Percentiles rank a stretch among this genome's conserved stretches.
phyloP scores from a whole-genome alignment of 2,797 vertebrate genomes.

The Antennarius maculatus region DNA sequence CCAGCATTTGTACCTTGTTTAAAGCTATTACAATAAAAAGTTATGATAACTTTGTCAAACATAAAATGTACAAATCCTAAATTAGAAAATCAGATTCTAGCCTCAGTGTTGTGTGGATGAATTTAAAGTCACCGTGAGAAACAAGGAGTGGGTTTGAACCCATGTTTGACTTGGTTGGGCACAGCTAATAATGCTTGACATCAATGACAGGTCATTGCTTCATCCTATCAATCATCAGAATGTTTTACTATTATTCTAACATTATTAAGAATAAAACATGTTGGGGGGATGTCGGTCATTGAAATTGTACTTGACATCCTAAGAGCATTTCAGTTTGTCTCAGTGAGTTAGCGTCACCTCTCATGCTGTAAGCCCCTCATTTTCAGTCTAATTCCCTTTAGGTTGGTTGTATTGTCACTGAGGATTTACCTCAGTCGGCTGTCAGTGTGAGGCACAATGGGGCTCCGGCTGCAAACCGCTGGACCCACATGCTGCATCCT shows the following conservation, averaged over 20 bases:
- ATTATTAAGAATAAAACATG: not conserved
- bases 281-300: not conserved
- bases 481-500: conserved; percentile 40
- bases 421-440: conserved; percentile 44
- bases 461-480: not conserved
- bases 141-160: too few relatives aligned
- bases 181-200: conserved; percentile 21
- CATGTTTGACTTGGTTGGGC: not conserved
- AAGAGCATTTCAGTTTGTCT: conserved; percentile 2
- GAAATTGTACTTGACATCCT: not conserved
- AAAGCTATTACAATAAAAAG: too few relatives aligned
- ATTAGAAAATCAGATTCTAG: too few relatives aligned
- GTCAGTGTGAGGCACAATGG: conserved; percentile 42
- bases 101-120: too few relatives aligned
- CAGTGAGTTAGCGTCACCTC: not conserved
- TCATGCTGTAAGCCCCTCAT: conserved; percentile 20
- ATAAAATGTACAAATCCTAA: too few relatives aligned
- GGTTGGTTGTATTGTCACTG: conserved; percentile 38
- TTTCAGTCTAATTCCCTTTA: conserved; percentile 40
- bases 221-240: conserved; percentile 16
- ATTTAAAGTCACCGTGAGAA: too few relatives aligned
- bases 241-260: not conserved
- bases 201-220: conserved; percentile 42
- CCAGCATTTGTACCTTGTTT: too few relatives aligned
- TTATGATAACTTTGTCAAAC: too few relatives aligned